Conservation (phyloP, 2,888 invertebrate genomes). For the Pyrrhia umbra region DNA sequence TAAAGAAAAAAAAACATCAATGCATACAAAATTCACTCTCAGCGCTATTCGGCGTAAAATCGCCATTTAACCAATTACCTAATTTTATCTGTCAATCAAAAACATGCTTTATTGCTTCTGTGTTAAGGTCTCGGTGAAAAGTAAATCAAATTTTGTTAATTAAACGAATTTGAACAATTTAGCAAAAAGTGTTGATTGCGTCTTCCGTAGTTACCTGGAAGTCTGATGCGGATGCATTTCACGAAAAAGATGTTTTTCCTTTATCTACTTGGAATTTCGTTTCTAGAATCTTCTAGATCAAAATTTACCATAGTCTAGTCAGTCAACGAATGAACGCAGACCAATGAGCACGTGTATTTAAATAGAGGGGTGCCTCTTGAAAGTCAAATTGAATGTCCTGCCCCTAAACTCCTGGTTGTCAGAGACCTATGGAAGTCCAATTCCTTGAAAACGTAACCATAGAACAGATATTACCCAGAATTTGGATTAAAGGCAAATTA, state of each 20-base stretch:
- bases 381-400: no score
- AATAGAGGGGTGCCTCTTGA: no score
- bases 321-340: no score
- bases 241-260: background rate
- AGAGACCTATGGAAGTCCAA: no score
- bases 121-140: background rate
- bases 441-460: no score
- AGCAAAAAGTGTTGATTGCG: slow-evolving; percentile 31
- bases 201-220: slow-evolving; percentile 39
- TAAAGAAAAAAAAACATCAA: slow-evolving; percentile 25
- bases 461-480: no score
- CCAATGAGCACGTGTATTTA: no score
- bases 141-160: slow-evolving; percentile 6
- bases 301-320: no score
- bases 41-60: slow-evolving; percentile 43
- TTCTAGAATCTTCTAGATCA: background rate
- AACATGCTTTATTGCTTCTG: background rate
- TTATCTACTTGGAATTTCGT: background rate
- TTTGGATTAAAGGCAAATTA: no score
- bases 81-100: slow-evolving; percentile 9
- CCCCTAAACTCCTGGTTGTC: no score
- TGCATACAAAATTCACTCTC: slow-evolving; percentile 48
- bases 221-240: slow-evolving; percentile 12
- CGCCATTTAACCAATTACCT: slow-evolving; percentile 3
- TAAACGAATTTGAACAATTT: slow-evolving; percentile 30